phyloP scores from a whole-genome alignment of 2,113 vertebrate genomes.

The Eira barbara region DNA sequence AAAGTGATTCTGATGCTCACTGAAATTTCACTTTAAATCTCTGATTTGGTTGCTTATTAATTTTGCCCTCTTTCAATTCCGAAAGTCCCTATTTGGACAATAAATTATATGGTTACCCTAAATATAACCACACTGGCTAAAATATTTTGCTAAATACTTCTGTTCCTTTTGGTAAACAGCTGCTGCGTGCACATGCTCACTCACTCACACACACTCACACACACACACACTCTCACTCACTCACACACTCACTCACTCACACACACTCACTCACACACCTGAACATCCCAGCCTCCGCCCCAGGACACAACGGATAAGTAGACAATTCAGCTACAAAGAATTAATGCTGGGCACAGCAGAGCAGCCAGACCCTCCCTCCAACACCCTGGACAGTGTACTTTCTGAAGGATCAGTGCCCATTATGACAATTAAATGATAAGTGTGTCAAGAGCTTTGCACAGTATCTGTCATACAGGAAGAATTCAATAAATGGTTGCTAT shows the following conservation, averaged over 20 bases:
- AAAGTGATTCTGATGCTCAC: background rate
- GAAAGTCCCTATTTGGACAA: background rate
- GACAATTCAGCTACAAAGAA: background rate
- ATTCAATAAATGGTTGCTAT: background rate
- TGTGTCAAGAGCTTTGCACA: background rate
- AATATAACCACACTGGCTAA: background rate
- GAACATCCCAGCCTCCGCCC: background rate
- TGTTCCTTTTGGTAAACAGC: background rate
- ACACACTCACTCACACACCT: no score
- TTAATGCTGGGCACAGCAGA: background rate
- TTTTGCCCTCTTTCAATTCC: background rate
- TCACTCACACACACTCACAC: background rate
- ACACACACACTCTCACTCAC: background rate
- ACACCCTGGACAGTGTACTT: background rate
- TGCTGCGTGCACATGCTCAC: background rate
- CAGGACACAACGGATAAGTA: background rate
- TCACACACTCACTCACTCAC: rapidly evolving
- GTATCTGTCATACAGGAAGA: background rate
- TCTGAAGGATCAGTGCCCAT: background rate
- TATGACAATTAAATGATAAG: background rate
- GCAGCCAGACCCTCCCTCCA: background rate
- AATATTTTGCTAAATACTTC: background rate
- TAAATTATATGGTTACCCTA: background rate
- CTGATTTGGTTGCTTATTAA: background rate
- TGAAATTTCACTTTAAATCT: background rate